Conservation (phyloP, 2,113 vertebrate species). For the Chaenocephalus aceratus region DNA sequence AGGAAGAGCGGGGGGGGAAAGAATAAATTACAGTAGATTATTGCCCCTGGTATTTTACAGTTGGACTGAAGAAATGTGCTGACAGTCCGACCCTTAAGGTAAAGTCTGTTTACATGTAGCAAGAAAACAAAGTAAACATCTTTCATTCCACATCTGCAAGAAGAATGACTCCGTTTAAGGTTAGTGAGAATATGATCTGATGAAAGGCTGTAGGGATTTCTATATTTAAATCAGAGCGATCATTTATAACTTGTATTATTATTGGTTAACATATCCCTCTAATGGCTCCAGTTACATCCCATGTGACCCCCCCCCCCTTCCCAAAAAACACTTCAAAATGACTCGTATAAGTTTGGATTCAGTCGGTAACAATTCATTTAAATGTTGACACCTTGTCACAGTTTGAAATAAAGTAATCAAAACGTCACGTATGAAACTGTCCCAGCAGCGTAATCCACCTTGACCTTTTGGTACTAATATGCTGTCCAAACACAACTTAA, state of each 20-base stretch:
- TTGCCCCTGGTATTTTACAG: conserved; percentile 65
- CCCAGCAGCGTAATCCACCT: neutral
- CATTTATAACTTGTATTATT: neutral
- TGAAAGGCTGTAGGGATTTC: neutral
- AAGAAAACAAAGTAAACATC: conserved; percentile 10
- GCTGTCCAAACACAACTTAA: neutral
- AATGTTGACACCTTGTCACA: no score
- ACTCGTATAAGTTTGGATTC: neutral
- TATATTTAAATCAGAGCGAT: conserved; percentile 15
- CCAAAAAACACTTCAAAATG: neutral
- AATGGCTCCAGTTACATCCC: conserved; percentile 5
- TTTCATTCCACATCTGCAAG: conserved; percentile 12
- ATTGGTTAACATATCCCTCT: neutral
- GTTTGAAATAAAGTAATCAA: neutral
- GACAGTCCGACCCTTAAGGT: conserved; percentile 1
- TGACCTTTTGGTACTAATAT: neutral
- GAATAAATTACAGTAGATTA: conserved; percentile 59
- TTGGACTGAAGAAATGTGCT: conserved; percentile 29
- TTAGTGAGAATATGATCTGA: neutral
- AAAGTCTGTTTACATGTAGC: conserved; percentile 19
- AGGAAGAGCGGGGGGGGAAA: conserved; percentile 24
- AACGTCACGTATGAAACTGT: neutral
- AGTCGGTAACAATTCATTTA: neutral
- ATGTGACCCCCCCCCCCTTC: neutral
- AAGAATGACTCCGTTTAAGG: conserved; percentile 3